These are phyloP conservation scores for Megalonaias nervosa DNA, from an alignment of 1,140 invertebrate genomes.

Conservation along the genomic window DNA sequence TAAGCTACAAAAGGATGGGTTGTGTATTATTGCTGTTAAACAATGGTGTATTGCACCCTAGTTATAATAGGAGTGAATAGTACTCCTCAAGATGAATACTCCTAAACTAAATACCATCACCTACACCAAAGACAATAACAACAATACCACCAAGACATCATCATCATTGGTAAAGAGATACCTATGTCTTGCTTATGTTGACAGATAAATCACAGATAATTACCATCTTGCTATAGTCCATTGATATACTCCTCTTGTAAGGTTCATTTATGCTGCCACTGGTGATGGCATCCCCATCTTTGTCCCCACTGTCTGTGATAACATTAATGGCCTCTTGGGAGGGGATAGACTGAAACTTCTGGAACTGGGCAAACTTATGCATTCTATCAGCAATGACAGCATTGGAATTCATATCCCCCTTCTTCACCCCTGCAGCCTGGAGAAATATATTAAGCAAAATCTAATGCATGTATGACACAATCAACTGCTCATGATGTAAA, in stretches of 20 bases:
- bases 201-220: background rate
- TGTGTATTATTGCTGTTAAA: too few relatives aligned
- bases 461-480: too few relatives aligned
- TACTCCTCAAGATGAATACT: too few relatives aligned
- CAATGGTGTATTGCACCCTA: too few relatives aligned
- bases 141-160: too few relatives aligned
- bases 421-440: slow-evolving; percentile 12
- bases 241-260: slow-evolving; percentile 22
- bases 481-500: too few relatives aligned
- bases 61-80: too few relatives aligned
- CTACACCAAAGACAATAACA: too few relatives aligned
- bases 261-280: slow-evolving; percentile 3
- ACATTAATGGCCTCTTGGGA: slow-evolving; percentile 37
- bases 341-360: slow-evolving; percentile 42
- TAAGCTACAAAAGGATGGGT: too few relatives aligned
- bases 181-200: background rate
- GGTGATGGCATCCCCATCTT: slow-evolving; percentile 10
- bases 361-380: slow-evolving; percentile 32
- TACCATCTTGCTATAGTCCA: slow-evolving; percentile 41
- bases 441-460: too few relatives aligned
- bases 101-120: too few relatives aligned
- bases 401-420: slow-evolving; percentile 18
- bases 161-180: background rate
- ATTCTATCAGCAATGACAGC: slow-evolving; percentile 32
- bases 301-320: background rate